A percentile compares a stretch with the other conserved stretches of the same genome.
phyloP scores from a whole-genome alignment of 1,140 invertebrate genomes.

The silkworm (Bombyx mori) region ASM3026992v2 NC_085111.1:1888001-1888500 shows the following conservation, averaged over 20 bases:
- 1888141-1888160: conserved; percentile 9
- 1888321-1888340: neutral
- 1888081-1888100: conserved; percentile 10
- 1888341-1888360: neutral
- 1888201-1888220: neutral
- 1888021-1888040: neutral
- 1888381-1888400: conserved; percentile 36
- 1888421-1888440: neutral
- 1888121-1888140: conserved; percentile 12
- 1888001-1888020: too few relatives aligned
- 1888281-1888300: conserved; percentile 1
- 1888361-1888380: conserved; percentile 20
- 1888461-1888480: conserved; percentile 13
- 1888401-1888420: conserved; percentile 12
- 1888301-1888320: conserved; percentile 2
- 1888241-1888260: neutral
- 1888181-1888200: conserved; percentile 14
- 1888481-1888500: conserved; percentile 13
- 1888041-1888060: conserved; percentile 13
- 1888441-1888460: conserved; percentile 7
- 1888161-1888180: conserved; percentile 13
- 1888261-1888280: conserved; percentile 6
- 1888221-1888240: conserved; percentile 2
- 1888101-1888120: conserved; percentile 16
- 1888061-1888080: conserved; percentile 8